Evolutionary conservation across 2,113 vertebrate genomes (phyloP), one percentile per base, ranked within the genome.

Genomic region (Alexandromys fortis): DNA sequence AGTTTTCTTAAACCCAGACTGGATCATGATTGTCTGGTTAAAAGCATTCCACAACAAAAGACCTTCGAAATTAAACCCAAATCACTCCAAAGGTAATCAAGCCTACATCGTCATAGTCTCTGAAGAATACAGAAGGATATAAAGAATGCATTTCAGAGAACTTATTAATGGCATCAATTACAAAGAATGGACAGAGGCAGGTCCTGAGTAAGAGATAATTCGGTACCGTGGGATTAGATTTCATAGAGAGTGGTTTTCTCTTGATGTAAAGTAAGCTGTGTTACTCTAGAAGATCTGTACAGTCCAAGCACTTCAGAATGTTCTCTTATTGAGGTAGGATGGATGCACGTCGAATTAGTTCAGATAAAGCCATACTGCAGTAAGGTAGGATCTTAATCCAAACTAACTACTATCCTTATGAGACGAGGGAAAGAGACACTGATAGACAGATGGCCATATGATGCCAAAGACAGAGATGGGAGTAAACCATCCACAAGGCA

Each of bases 1-100:
- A 45, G 28, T 90, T 75, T 92, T 72, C 70, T 63, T 87, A 89
- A 96, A 70, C 38, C 28, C 7, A 79, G 38, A 92, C 68, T 49
- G 86, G 11, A 76, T 76, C 28, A 22, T 52, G 19, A 42, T 65
- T 95, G 30, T 58, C 16, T 76, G 88, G 28, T 85, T 88, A 90
- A 90, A 94, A 92, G 68, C 49, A 96, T 14, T 5, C 13, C 1
- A 30, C 24, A 78, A 78, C 16, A 89, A 55, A 94, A 90, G 17
- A 72, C 35, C n/a, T 17, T 67, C 35, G 16, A 72, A 72, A 19
- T 70, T 35, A 70, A 70, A 33, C 24, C 67, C 26, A 61, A 83
- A 94, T 79, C 45, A 65, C 77, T 68, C 79, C 81, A 45, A 85
- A 35, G 35, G 38, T 52, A 95, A 70, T 94, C 26, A 65, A 81